phyloP scores from a whole-genome alignment of 2,888 invertebrate genomes.

The Conchocele bisecta region DNA sequence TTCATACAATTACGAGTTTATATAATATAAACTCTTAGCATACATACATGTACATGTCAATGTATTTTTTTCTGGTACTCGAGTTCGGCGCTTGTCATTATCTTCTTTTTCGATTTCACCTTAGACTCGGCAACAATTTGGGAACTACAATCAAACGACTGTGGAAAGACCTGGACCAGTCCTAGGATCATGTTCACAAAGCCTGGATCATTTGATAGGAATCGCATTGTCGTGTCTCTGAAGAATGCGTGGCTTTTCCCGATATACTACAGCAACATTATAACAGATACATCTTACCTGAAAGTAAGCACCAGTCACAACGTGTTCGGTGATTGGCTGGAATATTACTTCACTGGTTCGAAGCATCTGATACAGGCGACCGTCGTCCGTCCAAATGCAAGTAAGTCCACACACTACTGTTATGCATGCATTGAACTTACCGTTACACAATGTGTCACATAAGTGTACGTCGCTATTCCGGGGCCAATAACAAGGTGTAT shows the following conservation, averaged over 20 bases:
- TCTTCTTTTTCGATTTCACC: too few species aligned
- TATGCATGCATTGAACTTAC: too few species aligned
- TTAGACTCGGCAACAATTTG: constrained; percentile 44
- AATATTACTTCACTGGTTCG: background rate
- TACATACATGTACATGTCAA: too few species aligned
- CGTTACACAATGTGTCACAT: too few species aligned
- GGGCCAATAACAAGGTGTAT: too few species aligned
- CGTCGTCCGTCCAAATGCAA: background rate
- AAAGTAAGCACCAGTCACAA: constrained; percentile 34
- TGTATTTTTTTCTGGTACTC: too few species aligned
- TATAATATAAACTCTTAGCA: too few species aligned
- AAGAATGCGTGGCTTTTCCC: constrained; percentile 44
- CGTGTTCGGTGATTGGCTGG: background rate
- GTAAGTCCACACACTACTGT: too few species aligned
- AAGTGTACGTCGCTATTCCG: too few species aligned
- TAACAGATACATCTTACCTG: constrained; percentile 35
- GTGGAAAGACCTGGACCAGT: constrained; percentile 28
- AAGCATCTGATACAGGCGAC: background rate
- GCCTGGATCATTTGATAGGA: constrained; percentile 51
- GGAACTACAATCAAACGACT: constrained; percentile 27
- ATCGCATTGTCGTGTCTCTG: constrained; percentile 40
- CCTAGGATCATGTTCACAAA: constrained; percentile 37
- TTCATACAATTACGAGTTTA: too few species aligned
- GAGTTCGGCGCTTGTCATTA: too few species aligned
- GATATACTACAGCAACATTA: constrained; percentile 35